A percentile compares a stretch with the other conserved stretches of the same genome.
phyloP scores from a whole-genome alignment of 2,797 vertebrate genomes.

The Galagoides demidoff region DNA sequence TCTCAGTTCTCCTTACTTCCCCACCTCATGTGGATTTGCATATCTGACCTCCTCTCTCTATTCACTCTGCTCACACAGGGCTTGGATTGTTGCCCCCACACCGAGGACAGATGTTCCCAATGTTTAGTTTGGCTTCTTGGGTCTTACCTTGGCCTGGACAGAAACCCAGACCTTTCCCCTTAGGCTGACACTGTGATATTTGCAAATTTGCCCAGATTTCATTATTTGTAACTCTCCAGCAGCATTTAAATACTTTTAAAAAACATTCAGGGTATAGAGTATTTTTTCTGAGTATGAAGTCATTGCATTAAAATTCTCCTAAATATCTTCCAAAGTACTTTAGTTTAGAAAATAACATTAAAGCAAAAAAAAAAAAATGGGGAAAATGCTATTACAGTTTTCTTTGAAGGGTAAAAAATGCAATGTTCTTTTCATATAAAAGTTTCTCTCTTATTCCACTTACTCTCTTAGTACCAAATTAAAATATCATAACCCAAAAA shows the following conservation, averaged over 20 bases:
- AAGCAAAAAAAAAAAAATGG: not conserved
- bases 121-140: not conserved
- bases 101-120: not conserved
- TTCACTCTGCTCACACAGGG: not conserved
- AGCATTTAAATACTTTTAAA: slow-evolving; percentile 6
- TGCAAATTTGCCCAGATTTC: not conserved
- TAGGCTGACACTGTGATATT: not conserved
- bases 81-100: not conserved
- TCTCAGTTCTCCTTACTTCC: not conserved
- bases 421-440: not conserved
- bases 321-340: slow-evolving; percentile 5
- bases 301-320: not conserved
- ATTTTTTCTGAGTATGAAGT: not conserved
- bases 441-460: slow-evolving; percentile 21
- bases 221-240: not conserved
- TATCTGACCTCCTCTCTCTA: not conserved
- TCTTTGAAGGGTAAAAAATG: slow-evolving; percentile 16
- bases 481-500: slow-evolving; percentile 48
- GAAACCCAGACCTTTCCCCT: not conserved
- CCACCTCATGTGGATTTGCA: not conserved
- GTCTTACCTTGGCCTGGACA: not conserved
- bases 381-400: slow-evolving; percentile 14
- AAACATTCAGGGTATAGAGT: not conserved
- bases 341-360: slow-evolving; percentile 36
- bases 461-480: slow-evolving; percentile 50